Evolutionary conservation across 2,888 invertebrate species (phyloP).

Genomic region (Trichopria drosophilae): DNA sequence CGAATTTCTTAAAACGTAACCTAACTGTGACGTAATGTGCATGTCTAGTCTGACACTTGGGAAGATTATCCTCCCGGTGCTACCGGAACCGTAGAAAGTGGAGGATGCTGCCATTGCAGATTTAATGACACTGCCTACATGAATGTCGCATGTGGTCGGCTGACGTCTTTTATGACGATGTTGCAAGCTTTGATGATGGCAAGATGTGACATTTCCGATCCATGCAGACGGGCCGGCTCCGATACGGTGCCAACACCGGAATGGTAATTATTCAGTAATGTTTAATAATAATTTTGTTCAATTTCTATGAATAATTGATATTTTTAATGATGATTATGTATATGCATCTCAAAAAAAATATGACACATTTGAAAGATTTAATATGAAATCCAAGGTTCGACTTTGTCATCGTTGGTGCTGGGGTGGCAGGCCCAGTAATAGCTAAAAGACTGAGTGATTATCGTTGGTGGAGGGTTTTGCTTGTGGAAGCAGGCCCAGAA

Average conservation of each 20-base stretch:
- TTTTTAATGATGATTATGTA: not conserved
- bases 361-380: slow-evolving; percentile 1
- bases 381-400: too few relatives aligned
- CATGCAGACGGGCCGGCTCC: slow-evolving; percentile 50
- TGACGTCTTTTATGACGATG: slow-evolving; percentile 49
- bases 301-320: not conserved
- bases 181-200: slow-evolving; percentile 48
- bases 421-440: slow-evolving; percentile 60
- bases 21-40: too few relatives aligned
- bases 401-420: slow-evolving; percentile 59
- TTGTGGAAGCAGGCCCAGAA: slow-evolving; percentile 59
- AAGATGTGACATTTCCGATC: slow-evolving; percentile 51
- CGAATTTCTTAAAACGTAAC: too few relatives aligned
- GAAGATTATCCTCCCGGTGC: slow-evolving; percentile 29
- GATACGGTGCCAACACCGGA: slow-evolving; percentile 43
- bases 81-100: slow-evolving; percentile 5
- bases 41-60: too few relatives aligned
- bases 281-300: not conserved
- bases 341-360: not conserved
- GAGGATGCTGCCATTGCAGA: slow-evolving; percentile 42
- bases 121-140: slow-evolving; percentile 52
- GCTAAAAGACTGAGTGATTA: slow-evolving; percentile 60
- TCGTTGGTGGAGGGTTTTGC: slow-evolving; percentile 55
- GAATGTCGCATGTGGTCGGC: slow-evolving; percentile 42
- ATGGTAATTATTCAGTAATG: slow-evolving; percentile 39